A percentile compares a stretch with the other conserved stretches of the same genome.
Conservation (phyloP, 2,113 vertebrate species). For the Hypanus sabinus region DNA sequence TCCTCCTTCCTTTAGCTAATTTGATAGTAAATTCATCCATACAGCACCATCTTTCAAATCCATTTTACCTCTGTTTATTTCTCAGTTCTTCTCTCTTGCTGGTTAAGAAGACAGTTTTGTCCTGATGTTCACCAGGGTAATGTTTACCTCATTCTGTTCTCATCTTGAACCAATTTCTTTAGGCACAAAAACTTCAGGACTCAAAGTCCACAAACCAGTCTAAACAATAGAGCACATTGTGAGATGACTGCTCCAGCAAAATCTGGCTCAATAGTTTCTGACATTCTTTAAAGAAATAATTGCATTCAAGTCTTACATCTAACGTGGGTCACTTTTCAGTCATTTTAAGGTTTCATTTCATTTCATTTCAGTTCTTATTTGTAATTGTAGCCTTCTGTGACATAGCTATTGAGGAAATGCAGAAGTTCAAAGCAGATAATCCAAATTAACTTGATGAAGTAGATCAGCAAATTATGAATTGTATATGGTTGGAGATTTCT, state of each 20-base stretch:
- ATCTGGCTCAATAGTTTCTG: neutral
- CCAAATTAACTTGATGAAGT: neutral
- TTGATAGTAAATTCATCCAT: neutral
- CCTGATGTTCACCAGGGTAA: neutral
- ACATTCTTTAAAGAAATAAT: neutral
- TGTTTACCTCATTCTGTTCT: neutral
- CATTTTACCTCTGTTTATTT: neutral
- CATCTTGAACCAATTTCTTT: neutral
- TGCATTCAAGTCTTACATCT: neutral
- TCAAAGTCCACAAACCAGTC: neutral
- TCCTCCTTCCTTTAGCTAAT: neutral
- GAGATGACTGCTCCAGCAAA: neutral
- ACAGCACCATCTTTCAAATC: no score
- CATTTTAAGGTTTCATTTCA: neutral
- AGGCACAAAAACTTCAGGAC: no score
- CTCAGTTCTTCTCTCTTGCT: neutral
- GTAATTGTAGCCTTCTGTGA: neutral
- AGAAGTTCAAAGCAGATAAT: neutral
- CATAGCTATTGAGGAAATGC: slow-evolving; percentile 6
- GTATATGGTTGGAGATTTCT: neutral
- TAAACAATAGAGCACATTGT: neutral
- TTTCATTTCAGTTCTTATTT: neutral
- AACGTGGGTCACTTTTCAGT: neutral
- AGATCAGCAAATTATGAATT: slow-evolving; percentile 25
- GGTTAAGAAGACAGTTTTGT: neutral